Percentiles rank a stretch among this genome's conserved stretches.
Conservation (phyloP, 2,888 invertebrate species). For the Chironomus riparius region DNA sequence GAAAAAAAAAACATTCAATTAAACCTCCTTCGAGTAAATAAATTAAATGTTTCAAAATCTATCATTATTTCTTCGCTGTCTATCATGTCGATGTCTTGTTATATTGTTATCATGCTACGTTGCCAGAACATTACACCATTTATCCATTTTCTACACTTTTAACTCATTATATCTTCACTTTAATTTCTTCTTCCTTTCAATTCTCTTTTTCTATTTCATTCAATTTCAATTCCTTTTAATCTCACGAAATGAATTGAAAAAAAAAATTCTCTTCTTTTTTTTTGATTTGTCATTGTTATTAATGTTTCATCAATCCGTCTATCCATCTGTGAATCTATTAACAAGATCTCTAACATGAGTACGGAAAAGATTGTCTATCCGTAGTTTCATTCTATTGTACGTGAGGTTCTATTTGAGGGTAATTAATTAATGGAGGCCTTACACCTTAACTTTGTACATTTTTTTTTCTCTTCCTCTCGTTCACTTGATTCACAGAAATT, state of each 20-base stretch:
- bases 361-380: background rate
- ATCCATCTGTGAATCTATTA: background rate
- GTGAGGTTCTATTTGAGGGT: background rate
- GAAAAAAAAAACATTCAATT: too few species aligned
- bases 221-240: background rate
- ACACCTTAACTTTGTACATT: background rate
- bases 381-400: background rate
- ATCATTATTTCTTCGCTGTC: constrained; percentile 4
- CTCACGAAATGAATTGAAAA: background rate
- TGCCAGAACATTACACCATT: background rate
- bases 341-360: background rate
- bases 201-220: background rate
- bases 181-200: background rate
- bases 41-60: constrained; percentile 1
- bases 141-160: background rate
- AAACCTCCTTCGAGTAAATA: background rate
- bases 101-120: background rate
- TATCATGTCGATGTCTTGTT: constrained; percentile 2
- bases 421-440: constrained; percentile 1
- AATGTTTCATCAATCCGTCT: background rate
- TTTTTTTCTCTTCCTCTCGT: background rate
- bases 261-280: background rate
- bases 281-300: constrained; percentile 10
- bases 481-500: background rate
- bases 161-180: too few species aligned